Conservation (phyloP, 2,113 vertebrate genomes). For the Leptobrachium leishanense region DNA sequence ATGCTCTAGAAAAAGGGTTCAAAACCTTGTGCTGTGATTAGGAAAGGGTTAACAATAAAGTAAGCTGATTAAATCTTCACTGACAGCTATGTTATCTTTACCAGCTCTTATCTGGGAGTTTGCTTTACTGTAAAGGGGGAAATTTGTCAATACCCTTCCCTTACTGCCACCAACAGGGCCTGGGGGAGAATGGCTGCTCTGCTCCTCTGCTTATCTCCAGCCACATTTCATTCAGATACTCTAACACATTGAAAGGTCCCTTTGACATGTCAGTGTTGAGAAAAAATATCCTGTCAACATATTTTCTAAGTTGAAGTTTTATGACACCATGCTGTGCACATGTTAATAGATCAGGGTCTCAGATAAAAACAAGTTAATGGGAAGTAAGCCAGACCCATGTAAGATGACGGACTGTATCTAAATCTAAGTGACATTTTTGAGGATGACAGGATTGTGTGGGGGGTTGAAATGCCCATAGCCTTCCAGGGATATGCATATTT, state of each 20-base stretch:
- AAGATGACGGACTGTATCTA: background rate
- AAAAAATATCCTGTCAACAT: slow-evolving; percentile 50
- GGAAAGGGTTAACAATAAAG: slow-evolving; percentile 26
- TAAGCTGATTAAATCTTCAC: slow-evolving; percentile 39
- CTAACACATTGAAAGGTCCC: slow-evolving; percentile 49
- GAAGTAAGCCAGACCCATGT: slow-evolving; percentile 32
- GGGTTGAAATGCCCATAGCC: too few species aligned
- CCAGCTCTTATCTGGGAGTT: slow-evolving; percentile 43
- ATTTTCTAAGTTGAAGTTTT: slow-evolving; percentile 45
- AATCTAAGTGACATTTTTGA: background rate
- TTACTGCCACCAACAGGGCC: slow-evolving; percentile 47
- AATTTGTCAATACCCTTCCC: slow-evolving; percentile 36
- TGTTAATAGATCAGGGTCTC: slow-evolving; percentile 46
- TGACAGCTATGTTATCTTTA: slow-evolving; percentile 47
- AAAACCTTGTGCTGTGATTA: background rate
- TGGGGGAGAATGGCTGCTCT: slow-evolving; percentile 40
- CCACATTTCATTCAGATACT: slow-evolving; percentile 43
- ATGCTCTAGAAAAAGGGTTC: background rate
- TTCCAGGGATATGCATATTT: too few species aligned
- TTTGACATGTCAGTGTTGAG: slow-evolving; percentile 47
- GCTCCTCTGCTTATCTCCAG: slow-evolving; percentile 33
- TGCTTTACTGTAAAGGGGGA: slow-evolving; percentile 40
- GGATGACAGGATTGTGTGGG: background rate
- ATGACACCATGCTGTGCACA: slow-evolving; percentile 43
- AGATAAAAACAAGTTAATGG: slow-evolving; percentile 34